These are phyloP conservation scores for Drosophila sechellia DNA, from an alignment of 1,140 invertebrate genomes.

Conservation along the genomic window DNA sequence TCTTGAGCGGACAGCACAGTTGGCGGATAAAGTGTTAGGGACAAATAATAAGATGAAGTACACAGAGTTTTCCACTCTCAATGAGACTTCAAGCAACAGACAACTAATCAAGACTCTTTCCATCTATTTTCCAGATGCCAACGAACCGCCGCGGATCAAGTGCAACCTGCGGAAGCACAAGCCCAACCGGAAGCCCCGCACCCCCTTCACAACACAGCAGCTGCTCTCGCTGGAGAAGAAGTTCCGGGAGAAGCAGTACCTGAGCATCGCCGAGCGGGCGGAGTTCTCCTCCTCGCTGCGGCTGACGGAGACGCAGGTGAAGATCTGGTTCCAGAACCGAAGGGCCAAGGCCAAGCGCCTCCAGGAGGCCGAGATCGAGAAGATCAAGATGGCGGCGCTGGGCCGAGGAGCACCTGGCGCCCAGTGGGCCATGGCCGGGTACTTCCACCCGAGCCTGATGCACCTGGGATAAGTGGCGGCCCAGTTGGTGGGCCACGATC, in stretches of 20 bases:
- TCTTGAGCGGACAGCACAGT: not conserved
- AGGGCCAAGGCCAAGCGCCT: constrained; percentile 97
- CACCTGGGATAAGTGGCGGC: constrained; percentile 83
- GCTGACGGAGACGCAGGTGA: constrained; percentile 98
- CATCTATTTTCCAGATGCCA: constrained; percentile 71
- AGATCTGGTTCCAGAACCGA: constrained; percentile 99
- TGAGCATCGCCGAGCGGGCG: constrained; percentile 97
- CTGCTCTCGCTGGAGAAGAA: constrained; percentile 97
- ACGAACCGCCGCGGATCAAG: constrained; percentile 92
- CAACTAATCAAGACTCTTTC: constrained; percentile 26
- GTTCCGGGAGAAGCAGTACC: constrained; percentile 97
- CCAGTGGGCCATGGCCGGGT: constrained; percentile 84
- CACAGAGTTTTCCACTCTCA: not conserved
- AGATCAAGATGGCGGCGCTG: constrained; percentile 91
- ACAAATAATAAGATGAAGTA: not conserved
- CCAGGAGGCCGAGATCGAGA: constrained; percentile 97
- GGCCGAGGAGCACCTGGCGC: constrained; percentile 84
- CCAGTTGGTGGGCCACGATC: constrained; percentile 56
- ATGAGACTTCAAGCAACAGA: not conserved
- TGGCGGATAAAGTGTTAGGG: not conserved
- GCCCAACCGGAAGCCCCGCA: constrained; percentile 97
- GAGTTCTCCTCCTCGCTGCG: constrained; percentile 97
- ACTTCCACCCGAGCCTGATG: constrained; percentile 84
- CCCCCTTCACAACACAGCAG: constrained; percentile 98
- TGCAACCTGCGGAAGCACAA: constrained; percentile 97